phyloP scores from a whole-genome alignment of 2,113 vertebrate species.

The Aegypius monachus region DNA sequence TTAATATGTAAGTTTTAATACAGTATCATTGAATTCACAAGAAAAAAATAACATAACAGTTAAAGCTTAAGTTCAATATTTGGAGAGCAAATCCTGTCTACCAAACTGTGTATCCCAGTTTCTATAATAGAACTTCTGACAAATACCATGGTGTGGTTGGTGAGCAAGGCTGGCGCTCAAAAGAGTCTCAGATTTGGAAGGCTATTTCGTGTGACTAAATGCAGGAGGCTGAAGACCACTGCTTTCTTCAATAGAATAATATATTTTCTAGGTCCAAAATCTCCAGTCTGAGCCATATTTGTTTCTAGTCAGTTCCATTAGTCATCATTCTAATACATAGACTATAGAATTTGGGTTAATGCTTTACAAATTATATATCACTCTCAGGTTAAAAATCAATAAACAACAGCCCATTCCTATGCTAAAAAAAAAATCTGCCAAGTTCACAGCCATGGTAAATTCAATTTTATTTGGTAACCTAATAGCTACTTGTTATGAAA shows the following conservation, averaged over 20 bases:
- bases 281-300: not conserved
- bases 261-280: not conserved
- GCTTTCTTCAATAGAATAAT: not conserved
- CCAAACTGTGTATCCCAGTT: not conserved
- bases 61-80: not conserved
- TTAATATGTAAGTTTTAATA: not conserved
- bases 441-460: slow-evolving; percentile 41
- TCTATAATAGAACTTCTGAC: not conserved
- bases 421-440: not conserved
- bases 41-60: not conserved
- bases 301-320: not conserved
- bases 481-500: slow-evolving; percentile 30
- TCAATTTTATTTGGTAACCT: slow-evolving; percentile 50
- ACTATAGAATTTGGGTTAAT: not conserved
- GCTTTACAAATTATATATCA: not conserved
- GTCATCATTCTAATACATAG: not conserved
- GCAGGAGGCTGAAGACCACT: not conserved
- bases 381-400: slow-evolving; percentile 33
- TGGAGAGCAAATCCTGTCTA: not conserved
- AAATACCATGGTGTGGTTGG: not conserved
- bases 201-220: not conserved
- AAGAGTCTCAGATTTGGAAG: not conserved
- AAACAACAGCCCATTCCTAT: not conserved
- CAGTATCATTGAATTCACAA: not conserved
- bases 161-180: not conserved